Conservation (phyloP, 2,888 invertebrate genomes). For the Pecten maximus region DNA sequence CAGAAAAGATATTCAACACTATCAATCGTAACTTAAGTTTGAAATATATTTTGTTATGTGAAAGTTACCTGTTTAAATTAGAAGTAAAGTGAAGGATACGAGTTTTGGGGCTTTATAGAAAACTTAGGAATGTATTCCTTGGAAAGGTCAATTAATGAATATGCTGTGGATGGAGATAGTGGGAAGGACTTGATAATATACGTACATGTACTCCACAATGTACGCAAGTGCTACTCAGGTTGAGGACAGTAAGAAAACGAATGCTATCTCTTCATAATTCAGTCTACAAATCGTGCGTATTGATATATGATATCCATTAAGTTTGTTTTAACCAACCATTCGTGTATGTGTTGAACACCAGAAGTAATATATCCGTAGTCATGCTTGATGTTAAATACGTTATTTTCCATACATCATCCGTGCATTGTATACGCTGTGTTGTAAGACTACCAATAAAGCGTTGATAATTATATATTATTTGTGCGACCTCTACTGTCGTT, state of each 20-base stretch:
- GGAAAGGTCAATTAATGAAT: no score
- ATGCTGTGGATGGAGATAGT: no score
- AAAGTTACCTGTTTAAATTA: no score
- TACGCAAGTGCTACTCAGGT: no score
- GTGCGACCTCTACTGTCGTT: background rate
- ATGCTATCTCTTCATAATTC: background rate
- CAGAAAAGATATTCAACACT: no score
- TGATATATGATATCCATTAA: background rate
- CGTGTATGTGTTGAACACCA: background rate
- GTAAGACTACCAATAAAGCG: background rate
- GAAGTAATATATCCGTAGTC: background rate
- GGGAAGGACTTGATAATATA: background rate
- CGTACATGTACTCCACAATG: background rate
- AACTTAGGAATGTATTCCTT: no score
- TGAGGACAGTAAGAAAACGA: background rate
- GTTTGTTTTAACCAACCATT: background rate
- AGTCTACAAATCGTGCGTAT: background rate
- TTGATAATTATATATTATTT: background rate
- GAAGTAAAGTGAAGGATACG: no score
- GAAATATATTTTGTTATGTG: no score
- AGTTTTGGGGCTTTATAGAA: no score
- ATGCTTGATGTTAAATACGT: background rate
- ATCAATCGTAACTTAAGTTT: no score
- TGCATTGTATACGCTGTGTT: no score
- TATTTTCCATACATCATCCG: background rate